Conservation (phyloP, 2,888 invertebrate genomes). For the Papilio gigon region DNA sequence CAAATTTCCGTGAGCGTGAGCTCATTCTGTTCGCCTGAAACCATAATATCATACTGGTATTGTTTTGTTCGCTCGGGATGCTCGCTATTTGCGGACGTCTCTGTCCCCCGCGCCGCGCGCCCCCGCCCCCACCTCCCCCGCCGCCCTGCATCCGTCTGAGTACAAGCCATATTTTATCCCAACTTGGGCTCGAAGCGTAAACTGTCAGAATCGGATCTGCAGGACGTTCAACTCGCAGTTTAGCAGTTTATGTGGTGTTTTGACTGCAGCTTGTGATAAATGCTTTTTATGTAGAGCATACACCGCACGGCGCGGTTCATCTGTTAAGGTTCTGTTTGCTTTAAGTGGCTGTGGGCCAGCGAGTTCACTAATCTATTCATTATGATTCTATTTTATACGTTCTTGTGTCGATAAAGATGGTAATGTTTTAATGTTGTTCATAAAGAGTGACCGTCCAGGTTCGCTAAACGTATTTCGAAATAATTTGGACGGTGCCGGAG, state of each 20-base stretch:
- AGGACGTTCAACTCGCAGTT: conserved; percentile 78
- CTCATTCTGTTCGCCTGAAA: conserved; percentile 52
- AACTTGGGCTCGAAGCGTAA: conserved; percentile 76
- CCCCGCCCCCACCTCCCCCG: conserved; percentile 52
- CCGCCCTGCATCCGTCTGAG: conserved; percentile 76
- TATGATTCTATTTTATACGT: too few relatives aligned
- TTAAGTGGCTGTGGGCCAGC: neutral
- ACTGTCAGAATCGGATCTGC: conserved; percentile 77
- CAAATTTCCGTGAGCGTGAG: conserved; percentile 35
- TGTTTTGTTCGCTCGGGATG: conserved; percentile 77
- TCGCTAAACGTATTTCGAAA: conserved; percentile 13
- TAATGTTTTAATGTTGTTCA: neutral
- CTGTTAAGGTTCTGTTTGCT: conserved; percentile 2
- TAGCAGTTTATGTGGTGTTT: conserved; percentile 54
- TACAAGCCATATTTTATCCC: conserved; percentile 81
- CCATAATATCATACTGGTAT: conserved; percentile 78
- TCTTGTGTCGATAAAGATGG: neutral
- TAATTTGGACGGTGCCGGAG: conserved; percentile 1
- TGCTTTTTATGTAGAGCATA: conserved; percentile 14
- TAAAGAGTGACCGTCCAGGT: neutral
- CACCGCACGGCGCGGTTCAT: neutral
- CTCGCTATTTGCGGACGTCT: conserved; percentile 79
- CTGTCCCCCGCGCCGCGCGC: conserved; percentile 47
- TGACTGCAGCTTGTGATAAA: conserved; percentile 39
- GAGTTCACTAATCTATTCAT: too few relatives aligned